Percentiles rank a stretch among this genome's conserved stretches.
Conservation (phyloP, 2,797 vertebrate genomes). For the Melanotaenia maccullochi region DNA sequence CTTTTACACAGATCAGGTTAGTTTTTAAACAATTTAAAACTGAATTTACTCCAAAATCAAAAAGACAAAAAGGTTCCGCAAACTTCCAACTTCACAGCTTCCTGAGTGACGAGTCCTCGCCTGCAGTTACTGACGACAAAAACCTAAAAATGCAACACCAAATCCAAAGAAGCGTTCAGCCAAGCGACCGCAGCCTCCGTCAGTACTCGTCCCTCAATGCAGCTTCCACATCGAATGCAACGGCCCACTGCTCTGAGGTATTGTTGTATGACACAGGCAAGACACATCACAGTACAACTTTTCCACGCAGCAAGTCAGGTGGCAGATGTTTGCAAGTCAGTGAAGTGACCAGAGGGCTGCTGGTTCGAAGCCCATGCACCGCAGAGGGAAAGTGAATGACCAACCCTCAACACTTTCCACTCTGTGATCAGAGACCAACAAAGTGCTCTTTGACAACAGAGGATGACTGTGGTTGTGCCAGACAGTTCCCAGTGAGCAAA, state of each 20-base stretch:
- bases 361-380: conserved; percentile 3
- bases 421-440: not conserved
- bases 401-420: conserved; percentile 21
- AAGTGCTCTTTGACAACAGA: conserved; percentile 21
- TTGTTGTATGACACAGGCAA: conserved; percentile 54
- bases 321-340: conserved; percentile 11
- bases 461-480: not conserved
- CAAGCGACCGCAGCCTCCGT: conserved; percentile 44
- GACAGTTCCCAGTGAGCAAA: not conserved
- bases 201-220: conserved; percentile 53
- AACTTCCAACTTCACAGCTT: conserved; percentile 80
- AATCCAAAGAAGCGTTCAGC: conserved; percentile 62
- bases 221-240: conserved; percentile 53
- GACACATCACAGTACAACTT: conserved; percentile 22
- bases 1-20: conserved; percentile 81
- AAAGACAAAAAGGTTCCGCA: conserved; percentile 74
- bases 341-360: conserved; percentile 7
- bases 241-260: conserved; percentile 77
- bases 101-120: conserved; percentile 78
- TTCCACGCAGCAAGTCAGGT: conserved; percentile 38
- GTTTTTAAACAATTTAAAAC: conserved; percentile 76
- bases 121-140: conserved; percentile 71
- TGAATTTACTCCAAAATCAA: conserved; percentile 75
- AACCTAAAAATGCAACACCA: conserved; percentile 52
- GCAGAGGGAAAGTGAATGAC: conserved; percentile 9